A percentile compares a stretch with the other conserved stretches of the same genome.
These are phyloP conservation scores for Melanaphis sacchari DNA, from an alignment of 1,140 invertebrate genomes.

Conservation along the genomic window DNA sequence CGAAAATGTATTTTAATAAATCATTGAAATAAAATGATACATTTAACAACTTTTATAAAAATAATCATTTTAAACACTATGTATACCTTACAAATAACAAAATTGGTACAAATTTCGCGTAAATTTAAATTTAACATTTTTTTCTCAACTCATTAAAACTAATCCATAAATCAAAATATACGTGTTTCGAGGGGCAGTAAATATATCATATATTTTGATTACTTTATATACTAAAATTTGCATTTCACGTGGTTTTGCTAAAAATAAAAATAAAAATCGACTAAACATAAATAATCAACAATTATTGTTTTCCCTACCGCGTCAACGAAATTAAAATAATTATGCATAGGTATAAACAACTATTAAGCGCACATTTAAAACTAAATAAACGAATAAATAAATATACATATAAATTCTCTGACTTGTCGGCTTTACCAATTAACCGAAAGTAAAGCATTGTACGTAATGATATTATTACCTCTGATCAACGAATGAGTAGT, in stretches of 20 bases:
- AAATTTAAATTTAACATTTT: not conserved
- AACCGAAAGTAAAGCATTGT: not conserved
- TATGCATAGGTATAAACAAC: too few species aligned
- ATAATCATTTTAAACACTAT: not conserved
- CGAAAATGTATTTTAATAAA: not conserved
- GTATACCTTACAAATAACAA: too few species aligned
- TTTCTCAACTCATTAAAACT: not conserved
- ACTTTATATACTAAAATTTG: not conserved
- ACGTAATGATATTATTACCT: conserved; percentile 25
- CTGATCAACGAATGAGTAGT: not conserved
- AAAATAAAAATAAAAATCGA: too few species aligned
- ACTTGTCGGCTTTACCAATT: not conserved
- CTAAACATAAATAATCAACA: too few species aligned
- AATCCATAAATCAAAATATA: not conserved
- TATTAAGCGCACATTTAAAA: too few species aligned
- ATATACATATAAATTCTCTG: too few species aligned
- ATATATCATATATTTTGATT: not conserved
- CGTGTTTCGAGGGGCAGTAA: not conserved
- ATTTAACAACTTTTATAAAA: not conserved
- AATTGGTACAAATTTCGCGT: too few species aligned
- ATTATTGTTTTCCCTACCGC: too few species aligned
- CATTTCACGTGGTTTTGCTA: too few species aligned
- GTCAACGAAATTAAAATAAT: too few species aligned
- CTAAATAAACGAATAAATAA: too few species aligned
- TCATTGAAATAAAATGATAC: not conserved